Conservation (phyloP, 1,140 invertebrate genomes). For the Hyposmocoma kahamanoa region DNA sequence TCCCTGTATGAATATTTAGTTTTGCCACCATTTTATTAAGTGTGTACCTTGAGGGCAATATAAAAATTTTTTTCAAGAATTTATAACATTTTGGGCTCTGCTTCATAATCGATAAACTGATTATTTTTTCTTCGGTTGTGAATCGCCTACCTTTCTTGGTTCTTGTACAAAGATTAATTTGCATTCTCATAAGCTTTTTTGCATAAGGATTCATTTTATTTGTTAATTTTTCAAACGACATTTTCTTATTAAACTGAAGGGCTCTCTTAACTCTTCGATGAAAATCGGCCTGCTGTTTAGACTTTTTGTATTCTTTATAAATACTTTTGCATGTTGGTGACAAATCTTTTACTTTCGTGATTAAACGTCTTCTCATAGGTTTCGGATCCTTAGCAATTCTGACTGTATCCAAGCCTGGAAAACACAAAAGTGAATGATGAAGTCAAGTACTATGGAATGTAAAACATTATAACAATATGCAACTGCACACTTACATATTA, state of each 20-base stretch:
- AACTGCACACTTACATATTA: too few relatives aligned
- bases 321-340: neutral
- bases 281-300: neutral
- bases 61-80: constrained; percentile 6
- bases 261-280: constrained; percentile 4
- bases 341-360: neutral
- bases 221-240: neutral
- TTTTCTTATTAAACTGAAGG: neutral
- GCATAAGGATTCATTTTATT: constrained; percentile 1
- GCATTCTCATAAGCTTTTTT: constrained; percentile 8
- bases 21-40: neutral
- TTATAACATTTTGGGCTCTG: constrained; percentile 13
- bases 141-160: constrained; percentile 2
- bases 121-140: constrained; percentile 10
- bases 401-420: too few relatives aligned
- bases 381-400: too few relatives aligned
- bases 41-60: neutral
- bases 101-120: constrained; percentile 9
- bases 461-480: too few relatives aligned
- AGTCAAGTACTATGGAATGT: too few relatives aligned
- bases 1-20: constrained; percentile 5
- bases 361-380: neutral
- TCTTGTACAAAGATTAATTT: constrained; percentile 8
- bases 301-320: constrained; percentile 7
- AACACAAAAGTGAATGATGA: too few relatives aligned